A percentile compares a stretch with the other conserved stretches of the same genome.
These are phyloP conservation scores for Hippolais icterina DNA, from an alignment of 2,113 vertebrate genomes.

Conservation along the genomic window DNA sequence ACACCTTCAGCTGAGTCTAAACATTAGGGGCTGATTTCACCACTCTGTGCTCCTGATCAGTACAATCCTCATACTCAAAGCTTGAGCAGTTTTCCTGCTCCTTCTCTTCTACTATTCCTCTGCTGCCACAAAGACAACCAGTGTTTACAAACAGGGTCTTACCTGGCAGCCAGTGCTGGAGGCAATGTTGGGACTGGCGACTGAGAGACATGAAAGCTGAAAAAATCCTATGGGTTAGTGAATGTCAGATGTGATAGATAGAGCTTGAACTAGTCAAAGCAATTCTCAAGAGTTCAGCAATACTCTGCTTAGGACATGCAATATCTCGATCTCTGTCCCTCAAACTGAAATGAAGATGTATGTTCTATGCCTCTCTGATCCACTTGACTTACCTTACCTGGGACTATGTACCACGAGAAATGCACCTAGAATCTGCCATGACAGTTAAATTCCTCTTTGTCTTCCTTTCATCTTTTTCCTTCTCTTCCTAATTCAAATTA, in stretches of 20 bases:
- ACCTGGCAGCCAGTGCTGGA: neutral
- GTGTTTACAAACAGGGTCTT: neutral
- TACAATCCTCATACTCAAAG: neutral
- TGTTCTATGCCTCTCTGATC: neutral
- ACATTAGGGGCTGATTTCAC: neutral
- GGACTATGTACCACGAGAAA: neutral
- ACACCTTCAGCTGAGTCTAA: neutral
- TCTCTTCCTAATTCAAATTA: neutral
- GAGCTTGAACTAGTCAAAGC: slow-evolving; percentile 33
- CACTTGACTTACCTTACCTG: neutral
- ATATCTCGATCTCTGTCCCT: neutral
- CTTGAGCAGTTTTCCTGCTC: accelerated
- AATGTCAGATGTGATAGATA: slow-evolving; percentile 56
- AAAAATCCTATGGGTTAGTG: neutral
- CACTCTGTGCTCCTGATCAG: neutral
- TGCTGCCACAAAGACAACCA: neutral
- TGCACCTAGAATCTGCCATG: neutral
- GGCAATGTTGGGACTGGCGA: neutral
- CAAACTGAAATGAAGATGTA: slow-evolving; percentile 24
- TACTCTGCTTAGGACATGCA: slow-evolving; percentile 5
- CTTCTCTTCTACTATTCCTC: neutral
- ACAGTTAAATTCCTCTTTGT: neutral
- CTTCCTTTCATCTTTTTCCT: neutral
- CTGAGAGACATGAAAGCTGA: neutral
- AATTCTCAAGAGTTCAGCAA: slow-evolving; percentile 46